A percentile compares a stretch with the other conserved stretches of the same genome.
Evolutionary conservation across 2,888 invertebrate species (phyloP).

Genomic region (Scrobipalpa costella): DNA sequence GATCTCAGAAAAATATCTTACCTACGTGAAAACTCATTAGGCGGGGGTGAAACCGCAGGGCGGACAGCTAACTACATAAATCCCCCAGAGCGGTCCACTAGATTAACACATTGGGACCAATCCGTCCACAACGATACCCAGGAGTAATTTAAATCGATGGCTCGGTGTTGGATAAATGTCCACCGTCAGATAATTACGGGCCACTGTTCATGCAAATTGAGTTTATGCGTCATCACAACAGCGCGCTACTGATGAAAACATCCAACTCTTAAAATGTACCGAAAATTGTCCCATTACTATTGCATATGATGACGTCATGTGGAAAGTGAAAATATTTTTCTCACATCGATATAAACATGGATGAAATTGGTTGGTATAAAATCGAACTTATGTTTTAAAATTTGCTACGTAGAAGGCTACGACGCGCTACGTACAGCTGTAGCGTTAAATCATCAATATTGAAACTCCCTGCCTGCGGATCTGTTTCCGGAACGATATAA

Average conservation of each 20-base stretch:
- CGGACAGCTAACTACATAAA: neutral
- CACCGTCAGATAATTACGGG: slow-evolving; percentile 38
- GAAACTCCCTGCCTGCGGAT: no score
- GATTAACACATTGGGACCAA: neutral
- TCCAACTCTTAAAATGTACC: slow-evolving; percentile 27
- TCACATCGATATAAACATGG: neutral
- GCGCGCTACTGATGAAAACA: slow-evolving; percentile 33
- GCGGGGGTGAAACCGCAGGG: no score
- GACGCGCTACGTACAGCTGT: no score
- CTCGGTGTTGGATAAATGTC: slow-evolving; percentile 16
- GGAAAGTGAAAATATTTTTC: neutral
- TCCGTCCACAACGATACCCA: neutral
- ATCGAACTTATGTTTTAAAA: no score
- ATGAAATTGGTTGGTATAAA: neutral
- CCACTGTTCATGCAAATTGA: slow-evolving; percentile 53
- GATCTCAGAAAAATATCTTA: no score
- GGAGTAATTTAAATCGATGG: slow-evolving; percentile 14
- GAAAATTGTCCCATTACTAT: slow-evolving; percentile 16
- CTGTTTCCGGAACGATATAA: no score
- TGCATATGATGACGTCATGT: neutral
- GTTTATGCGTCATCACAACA: slow-evolving; percentile 40
- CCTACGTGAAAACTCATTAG: no score
- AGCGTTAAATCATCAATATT: no score
- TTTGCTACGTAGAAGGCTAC: no score
- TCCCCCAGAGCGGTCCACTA: neutral